phyloP scores from a whole-genome alignment of 2,797 vertebrate genomes.

The Pseudomugil gertrudae region DNA sequence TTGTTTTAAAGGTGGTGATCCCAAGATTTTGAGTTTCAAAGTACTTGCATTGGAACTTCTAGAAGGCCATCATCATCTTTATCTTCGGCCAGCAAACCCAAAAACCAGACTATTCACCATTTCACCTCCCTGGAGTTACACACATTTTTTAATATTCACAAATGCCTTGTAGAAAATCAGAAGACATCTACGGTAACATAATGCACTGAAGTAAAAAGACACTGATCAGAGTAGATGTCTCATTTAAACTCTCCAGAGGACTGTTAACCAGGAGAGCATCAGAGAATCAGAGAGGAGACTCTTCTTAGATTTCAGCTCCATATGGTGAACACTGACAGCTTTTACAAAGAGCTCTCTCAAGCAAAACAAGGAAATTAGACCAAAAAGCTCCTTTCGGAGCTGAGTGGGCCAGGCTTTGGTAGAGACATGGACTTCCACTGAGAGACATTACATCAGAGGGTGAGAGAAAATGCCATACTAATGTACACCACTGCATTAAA shows the following conservation, averaged over 20 bases:
- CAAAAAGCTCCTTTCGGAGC: conserved; percentile 23
- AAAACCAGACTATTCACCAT: too few relatives aligned
- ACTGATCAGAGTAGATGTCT: too few relatives aligned
- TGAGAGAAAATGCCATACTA: too few relatives aligned
- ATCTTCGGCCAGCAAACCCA: too few relatives aligned
- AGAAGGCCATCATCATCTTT: too few relatives aligned
- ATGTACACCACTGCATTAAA: too few relatives aligned
- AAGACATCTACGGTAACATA: too few relatives aligned
- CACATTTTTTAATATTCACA: conserved; percentile 45
- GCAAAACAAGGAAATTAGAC: conserved; percentile 20
- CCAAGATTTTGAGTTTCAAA: too few relatives aligned
- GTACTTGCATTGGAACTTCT: too few relatives aligned
- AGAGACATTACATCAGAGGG: conserved; percentile 1
- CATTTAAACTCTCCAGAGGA: conserved; percentile 27
- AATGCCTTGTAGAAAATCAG: conserved; percentile 37
- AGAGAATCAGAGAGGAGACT: conserved; percentile 27
- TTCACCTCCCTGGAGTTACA: too few relatives aligned
- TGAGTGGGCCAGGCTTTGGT: conserved; percentile 28
- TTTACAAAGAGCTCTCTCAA: conserved; percentile 17
- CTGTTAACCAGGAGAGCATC: conserved; percentile 19
- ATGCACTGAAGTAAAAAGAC: too few relatives aligned
- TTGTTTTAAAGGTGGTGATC: too few relatives aligned
- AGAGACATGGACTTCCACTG: conserved; percentile 43
- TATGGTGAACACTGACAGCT: neutral
- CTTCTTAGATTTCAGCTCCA: conserved; percentile 48